A percentile compares a stretch with the other conserved stretches of the same genome.
These are phyloP conservation scores for Pentalonia nigronervosa DNA, from an alignment of 1,140 invertebrate species.

Conservation along the genomic window DNA sequence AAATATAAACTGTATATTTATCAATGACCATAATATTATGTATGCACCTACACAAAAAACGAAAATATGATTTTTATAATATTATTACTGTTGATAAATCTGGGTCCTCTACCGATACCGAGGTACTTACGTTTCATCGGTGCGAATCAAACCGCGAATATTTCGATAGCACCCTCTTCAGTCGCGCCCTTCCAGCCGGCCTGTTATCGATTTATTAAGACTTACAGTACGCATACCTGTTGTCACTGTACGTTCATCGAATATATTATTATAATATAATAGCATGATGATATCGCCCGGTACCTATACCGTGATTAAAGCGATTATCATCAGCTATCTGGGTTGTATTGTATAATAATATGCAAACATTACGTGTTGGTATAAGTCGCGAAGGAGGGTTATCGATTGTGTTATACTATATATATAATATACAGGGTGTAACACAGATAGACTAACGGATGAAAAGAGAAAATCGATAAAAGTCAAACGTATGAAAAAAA, in stretches of 20 bases:
- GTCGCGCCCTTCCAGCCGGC: not conserved
- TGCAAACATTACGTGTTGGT: not conserved
- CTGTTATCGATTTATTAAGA: not conserved
- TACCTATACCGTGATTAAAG: not conserved
- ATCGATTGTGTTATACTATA: not conserved
- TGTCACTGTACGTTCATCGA: not conserved
- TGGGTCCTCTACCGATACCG: too few relatives aligned
- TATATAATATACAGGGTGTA: not conserved
- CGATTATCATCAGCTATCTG: not conserved
- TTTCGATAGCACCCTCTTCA: not conserved
- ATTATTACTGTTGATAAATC: too few relatives aligned
- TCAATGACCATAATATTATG: too few relatives aligned
- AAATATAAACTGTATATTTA: too few relatives aligned
- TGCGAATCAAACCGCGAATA: too few relatives aligned
- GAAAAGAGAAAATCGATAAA: too few relatives aligned
- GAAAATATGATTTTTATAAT: too few relatives aligned
- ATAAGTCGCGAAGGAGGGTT: not conserved
- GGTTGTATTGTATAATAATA: not conserved
- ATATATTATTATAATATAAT: not conserved
- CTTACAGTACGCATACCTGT: not conserved
- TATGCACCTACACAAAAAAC: too few relatives aligned
- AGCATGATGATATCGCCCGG: too few relatives aligned
- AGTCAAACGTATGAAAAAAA: too few relatives aligned
- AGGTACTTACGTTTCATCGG: too few relatives aligned
- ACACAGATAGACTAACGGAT: too few relatives aligned